Conservation (phyloP, 2,888 invertebrate genomes). For the Hedychridium roseum region DNA sequence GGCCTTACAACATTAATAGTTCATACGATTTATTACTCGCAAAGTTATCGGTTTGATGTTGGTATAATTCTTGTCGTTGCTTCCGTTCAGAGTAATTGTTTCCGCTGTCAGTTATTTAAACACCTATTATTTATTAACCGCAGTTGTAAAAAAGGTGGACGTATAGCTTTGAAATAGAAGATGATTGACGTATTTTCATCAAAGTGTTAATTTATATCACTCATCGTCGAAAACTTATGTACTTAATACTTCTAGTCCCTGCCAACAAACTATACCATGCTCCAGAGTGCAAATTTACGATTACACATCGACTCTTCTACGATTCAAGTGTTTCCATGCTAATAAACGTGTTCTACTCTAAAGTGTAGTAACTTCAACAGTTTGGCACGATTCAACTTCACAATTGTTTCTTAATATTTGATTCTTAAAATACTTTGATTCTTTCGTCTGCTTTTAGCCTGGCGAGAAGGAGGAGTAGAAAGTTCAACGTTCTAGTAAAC, state of each 20-base stretch:
- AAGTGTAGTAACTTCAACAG: conserved; percentile 16
- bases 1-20: no score
- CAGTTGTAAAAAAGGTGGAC: conserved; percentile 48
- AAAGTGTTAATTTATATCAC: conserved; percentile 26
- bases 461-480: conserved; percentile 28
- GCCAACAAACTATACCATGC: conserved; percentile 14
- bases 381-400: conserved; percentile 38
- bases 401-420: conserved; percentile 14
- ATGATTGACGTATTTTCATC: conserved; percentile 42
- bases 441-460: conserved; percentile 12
- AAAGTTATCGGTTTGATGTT: no score
- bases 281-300: conserved; percentile 2
- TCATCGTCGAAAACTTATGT: background rate
- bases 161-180: conserved; percentile 40
- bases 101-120: background rate
- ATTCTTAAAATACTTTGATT: conserved; percentile 15
- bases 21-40: no score
- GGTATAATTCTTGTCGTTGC: no score
- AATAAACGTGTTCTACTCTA: no score
- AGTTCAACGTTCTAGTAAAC: no score
- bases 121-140: conserved; percentile 16
- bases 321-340: no score
- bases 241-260: conserved; percentile 11
- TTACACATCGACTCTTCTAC: no score
- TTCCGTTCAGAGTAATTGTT: conserved; percentile 5